Conservation (phyloP, 2,888 invertebrate genomes). For the Pantelozetes paolii region DNA sequence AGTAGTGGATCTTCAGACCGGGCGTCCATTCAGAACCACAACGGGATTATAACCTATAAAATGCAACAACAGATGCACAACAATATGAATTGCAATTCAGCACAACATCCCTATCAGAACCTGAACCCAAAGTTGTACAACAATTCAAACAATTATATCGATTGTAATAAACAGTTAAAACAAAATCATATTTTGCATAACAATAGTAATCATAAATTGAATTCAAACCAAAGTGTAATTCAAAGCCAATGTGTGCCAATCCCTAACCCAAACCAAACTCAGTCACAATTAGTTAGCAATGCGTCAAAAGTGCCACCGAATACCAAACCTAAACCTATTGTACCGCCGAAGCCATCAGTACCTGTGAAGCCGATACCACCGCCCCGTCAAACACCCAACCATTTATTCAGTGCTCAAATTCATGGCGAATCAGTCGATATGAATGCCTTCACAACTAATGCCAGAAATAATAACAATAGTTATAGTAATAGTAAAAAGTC, state of each 20-base stretch:
- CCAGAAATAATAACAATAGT: not conserved
- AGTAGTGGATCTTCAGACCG: conserved; percentile 41
- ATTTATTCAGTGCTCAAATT: conserved; percentile 7
- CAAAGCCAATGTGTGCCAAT: conserved; percentile 29
- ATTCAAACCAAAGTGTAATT: conserved; percentile 30
- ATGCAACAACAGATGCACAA: conserved; percentile 32
- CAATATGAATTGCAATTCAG: not conserved
- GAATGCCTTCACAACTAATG: conserved; percentile 10
- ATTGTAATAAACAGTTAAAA: conserved; percentile 4
- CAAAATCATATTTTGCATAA: not conserved
- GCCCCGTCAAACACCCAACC: conserved; percentile 54
- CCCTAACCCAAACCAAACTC: not conserved
- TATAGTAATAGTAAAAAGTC: conserved; percentile 1
- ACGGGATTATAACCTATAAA: conserved; percentile 14
- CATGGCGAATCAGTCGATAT: conserved; percentile 6
- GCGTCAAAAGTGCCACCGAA: conserved; percentile 38
- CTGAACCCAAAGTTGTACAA: not conserved
- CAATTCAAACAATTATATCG: not conserved
- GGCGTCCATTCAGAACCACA: conserved; percentile 26
- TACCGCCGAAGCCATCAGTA: conserved; percentile 54
- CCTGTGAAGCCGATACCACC: conserved; percentile 56
- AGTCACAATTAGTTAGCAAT: conserved; percentile 9
- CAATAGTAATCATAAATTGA: not conserved
- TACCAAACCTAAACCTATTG: conserved; percentile 68
- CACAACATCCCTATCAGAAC: conserved; percentile 23